These are phyloP conservation scores for Condylostylus longicornis DNA, from an alignment of 1,140 invertebrate species.

Conservation along the genomic window DNA sequence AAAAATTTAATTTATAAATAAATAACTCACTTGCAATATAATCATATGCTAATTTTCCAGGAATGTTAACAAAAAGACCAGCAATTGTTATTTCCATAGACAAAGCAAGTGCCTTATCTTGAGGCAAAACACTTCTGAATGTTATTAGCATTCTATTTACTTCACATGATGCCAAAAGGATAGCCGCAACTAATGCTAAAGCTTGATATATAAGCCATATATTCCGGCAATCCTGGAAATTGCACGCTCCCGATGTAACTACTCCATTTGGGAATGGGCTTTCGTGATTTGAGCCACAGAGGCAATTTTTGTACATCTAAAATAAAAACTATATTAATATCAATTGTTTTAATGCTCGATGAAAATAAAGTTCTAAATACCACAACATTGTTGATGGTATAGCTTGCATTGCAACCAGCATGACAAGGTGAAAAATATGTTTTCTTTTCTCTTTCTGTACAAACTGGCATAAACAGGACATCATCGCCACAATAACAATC, in stretches of 20 bases:
- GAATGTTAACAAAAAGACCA: constrained; percentile 38
- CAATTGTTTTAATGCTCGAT: constrained; percentile 2
- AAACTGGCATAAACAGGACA: constrained; percentile 49
- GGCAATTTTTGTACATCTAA: constrained; percentile 37
- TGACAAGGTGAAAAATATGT: constrained; percentile 56
- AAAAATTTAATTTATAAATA: not conserved
- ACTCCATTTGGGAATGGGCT: constrained; percentile 10
- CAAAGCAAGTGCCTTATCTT: constrained; percentile 43
- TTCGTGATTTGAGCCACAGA: constrained; percentile 29
- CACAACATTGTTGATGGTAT: constrained; percentile 26
- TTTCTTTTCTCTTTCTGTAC: constrained; percentile 35
- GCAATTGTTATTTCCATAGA: constrained; percentile 38
- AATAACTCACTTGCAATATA: constrained; percentile 32
- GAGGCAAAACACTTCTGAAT: constrained; percentile 35
- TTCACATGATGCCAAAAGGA: constrained; percentile 33
- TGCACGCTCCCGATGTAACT: constrained; percentile 40
- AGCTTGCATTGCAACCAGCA: constrained; percentile 42
- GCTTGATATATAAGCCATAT: constrained; percentile 41
- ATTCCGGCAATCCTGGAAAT: constrained; percentile 33
- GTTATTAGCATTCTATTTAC: constrained; percentile 41
- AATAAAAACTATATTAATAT: constrained; percentile 10
- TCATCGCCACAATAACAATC: constrained; percentile 43
- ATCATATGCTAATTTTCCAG: constrained; percentile 39
- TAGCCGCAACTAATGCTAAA: constrained; percentile 29
- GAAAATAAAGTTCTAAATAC: constrained; percentile 8